Conservation (phyloP, 2,888 invertebrate genomes). For the Coelopa pilipes region DNA sequence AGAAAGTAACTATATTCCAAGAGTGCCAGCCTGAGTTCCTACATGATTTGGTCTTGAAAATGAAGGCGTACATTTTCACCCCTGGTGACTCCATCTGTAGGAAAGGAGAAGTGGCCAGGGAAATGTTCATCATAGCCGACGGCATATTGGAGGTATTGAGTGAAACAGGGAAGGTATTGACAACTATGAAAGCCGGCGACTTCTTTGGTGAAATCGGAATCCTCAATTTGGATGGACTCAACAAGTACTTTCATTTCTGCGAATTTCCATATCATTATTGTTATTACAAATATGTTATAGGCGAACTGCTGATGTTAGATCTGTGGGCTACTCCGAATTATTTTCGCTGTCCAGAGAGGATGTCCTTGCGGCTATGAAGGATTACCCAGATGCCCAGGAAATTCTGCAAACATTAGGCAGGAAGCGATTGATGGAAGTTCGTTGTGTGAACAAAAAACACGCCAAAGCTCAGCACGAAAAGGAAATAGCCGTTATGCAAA, state of each 20-base stretch:
- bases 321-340: constrained; percentile 94
- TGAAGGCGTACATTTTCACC: constrained; percentile 98
- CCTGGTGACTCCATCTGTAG: constrained; percentile 97
- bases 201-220: constrained; percentile 99
- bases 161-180: constrained; percentile 90
- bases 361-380: constrained; percentile 94
- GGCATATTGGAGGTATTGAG: constrained; percentile 96
- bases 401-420: constrained; percentile 89
- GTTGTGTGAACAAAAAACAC: constrained; percentile 70
- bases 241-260: constrained; percentile 76
- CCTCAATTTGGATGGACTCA: constrained; percentile 92
- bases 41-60: constrained; percentile 95
- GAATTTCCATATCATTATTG: constrained; percentile 18
- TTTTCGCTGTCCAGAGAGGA: constrained; percentile 95
- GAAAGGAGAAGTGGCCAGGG: constrained; percentile 92
- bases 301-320: constrained; percentile 94
- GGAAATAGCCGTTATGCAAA: constrained; percentile 48
- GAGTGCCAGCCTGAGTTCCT: constrained; percentile 98
- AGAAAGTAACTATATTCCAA: constrained; percentile 96
- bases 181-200: constrained; percentile 96
- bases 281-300: constrained; percentile 67
- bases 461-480: constrained; percentile 63
- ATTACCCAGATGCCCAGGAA: constrained; percentile 96
- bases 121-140: constrained; percentile 99
- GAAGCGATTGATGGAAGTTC: constrained; percentile 87